These are phyloP conservation scores for Dryobates pubescens DNA, from an alignment of 2,797 vertebrate genomes.

Conservation along the genomic window DNA sequence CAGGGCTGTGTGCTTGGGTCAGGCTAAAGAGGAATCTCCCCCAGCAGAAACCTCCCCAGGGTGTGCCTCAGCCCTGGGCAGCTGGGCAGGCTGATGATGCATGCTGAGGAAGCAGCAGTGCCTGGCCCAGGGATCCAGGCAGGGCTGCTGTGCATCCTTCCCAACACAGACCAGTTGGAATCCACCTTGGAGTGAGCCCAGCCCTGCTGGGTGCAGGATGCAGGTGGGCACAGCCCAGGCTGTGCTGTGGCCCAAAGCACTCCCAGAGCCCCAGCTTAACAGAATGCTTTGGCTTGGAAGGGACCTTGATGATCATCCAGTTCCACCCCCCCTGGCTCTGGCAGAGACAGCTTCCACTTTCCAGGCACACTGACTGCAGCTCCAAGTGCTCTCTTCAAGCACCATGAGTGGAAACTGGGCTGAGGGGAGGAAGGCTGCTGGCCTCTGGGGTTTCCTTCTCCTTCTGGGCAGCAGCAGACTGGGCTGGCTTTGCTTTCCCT, in stretches of 20 bases:
- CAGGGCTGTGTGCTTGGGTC: fast-evolving
- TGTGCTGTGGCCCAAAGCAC: not conserved
- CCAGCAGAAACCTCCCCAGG: no score
- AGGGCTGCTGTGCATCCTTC: not conserved
- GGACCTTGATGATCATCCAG: no score
- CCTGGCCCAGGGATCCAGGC: not conserved
- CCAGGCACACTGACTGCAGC: not conserved
- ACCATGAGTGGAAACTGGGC: fast-evolving
- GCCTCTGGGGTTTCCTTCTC: not conserved
- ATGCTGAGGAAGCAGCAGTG: fast-evolving
- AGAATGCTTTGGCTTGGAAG: no score
- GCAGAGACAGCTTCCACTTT: no score
- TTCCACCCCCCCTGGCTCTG: no score
- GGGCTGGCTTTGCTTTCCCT: not conserved
- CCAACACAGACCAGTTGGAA: not conserved
- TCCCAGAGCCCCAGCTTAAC: no score
- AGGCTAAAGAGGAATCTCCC: not conserved
- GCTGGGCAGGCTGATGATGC: not conserved
- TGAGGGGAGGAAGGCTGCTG: not conserved
- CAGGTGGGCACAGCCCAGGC: not conserved
- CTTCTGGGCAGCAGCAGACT: no score
- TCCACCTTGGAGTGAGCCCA: fast-evolving
- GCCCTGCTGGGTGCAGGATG: no score
- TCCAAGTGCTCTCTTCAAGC: not conserved
- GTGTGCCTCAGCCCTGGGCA: not conserved